Conservation (phyloP, 2,888 invertebrate genomes). For the Ptychoptera contaminata region DNA sequence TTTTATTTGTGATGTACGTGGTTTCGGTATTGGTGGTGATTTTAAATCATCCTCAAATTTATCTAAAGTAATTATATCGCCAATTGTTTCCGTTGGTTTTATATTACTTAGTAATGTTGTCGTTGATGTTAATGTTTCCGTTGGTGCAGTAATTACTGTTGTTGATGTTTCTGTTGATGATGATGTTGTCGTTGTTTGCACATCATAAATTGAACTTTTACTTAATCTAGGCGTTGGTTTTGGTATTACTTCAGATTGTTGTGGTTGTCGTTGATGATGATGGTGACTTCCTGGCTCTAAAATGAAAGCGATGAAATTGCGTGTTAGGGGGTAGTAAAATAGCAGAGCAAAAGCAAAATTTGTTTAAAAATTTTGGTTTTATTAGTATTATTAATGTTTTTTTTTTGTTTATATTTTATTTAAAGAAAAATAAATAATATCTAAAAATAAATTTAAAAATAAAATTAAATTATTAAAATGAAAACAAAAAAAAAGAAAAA, state of each 20-base stretch:
- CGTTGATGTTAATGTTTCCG: neutral
- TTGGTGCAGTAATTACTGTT: neutral
- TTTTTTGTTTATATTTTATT: neutral
- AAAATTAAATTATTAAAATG: neutral
- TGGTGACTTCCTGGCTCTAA: slow-evolving; percentile 30
- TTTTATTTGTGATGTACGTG: slow-evolving; percentile 17
- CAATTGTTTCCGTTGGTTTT: slow-evolving; percentile 11
- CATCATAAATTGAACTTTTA: slow-evolving; percentile 20
- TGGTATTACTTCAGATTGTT: slow-evolving; percentile 26
- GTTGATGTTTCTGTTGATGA: neutral
- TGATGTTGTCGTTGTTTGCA: neutral
- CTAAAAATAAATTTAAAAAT: neutral
- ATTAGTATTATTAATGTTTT: neutral
- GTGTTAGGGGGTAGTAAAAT: slow-evolving; percentile 11
- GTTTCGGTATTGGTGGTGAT: slow-evolving; percentile 23
- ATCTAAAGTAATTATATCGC: slow-evolving; percentile 9
- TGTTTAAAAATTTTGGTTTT: neutral
- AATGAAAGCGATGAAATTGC: slow-evolving; percentile 24
- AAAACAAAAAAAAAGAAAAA: slow-evolving; percentile 1
- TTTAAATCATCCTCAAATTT: neutral
- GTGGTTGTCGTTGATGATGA: slow-evolving; percentile 16
- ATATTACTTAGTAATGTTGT: neutral
- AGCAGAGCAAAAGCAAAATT: neutral
- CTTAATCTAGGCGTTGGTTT: slow-evolving; percentile 35
- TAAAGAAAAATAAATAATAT: neutral